These are phyloP conservation scores for Capitella teleta DNA, from an alignment of 1,140 invertebrate genomes.

Conservation along the genomic window DNA sequence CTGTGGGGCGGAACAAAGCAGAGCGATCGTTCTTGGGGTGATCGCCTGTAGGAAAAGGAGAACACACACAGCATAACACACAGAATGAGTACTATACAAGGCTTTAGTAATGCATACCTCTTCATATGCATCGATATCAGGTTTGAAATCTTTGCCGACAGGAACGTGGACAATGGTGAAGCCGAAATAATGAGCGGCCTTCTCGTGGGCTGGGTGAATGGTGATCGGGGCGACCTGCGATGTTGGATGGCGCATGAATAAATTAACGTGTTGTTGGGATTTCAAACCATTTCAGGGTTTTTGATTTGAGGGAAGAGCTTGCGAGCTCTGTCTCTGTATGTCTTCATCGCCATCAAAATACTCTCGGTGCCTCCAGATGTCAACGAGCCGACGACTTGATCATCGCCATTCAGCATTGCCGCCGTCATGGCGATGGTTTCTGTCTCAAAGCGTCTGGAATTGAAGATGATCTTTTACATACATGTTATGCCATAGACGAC, in stretches of 20 bases:
- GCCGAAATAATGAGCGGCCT: slow-evolving; percentile 74
- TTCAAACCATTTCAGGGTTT: slow-evolving; percentile 64
- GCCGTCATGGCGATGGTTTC: slow-evolving; percentile 83
- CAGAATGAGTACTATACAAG: slow-evolving; percentile 10
- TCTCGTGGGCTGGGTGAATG: slow-evolving; percentile 86
- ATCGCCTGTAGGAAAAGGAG: slow-evolving; percentile 54
- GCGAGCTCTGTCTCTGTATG: slow-evolving; percentile 49
- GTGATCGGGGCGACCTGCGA: slow-evolving; percentile 70
- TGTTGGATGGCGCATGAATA: no score
- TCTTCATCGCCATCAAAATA: slow-evolving; percentile 91
- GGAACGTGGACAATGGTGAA: slow-evolving; percentile 66
- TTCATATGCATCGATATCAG: slow-evolving; percentile 66
- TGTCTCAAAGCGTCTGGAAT: slow-evolving; percentile 59
- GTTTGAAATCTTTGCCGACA: slow-evolving; percentile 57
- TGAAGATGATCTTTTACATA: neutral
- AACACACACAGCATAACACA: neutral
- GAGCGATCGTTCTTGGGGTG: slow-evolving; percentile 66
- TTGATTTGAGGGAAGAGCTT: slow-evolving; percentile 47
- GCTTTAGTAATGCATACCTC: slow-evolving; percentile 50
- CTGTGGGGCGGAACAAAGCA: slow-evolving; percentile 86
- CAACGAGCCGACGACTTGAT: slow-evolving; percentile 74
- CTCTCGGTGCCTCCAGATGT: slow-evolving; percentile 97
- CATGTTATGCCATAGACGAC: neutral
- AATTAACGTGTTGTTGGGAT: neutral
- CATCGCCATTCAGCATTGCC: slow-evolving; percentile 73